Evolutionary conservation across 1,140 invertebrate genomes (phyloP).

Genomic region (Tetraneura akinire): DNA sequence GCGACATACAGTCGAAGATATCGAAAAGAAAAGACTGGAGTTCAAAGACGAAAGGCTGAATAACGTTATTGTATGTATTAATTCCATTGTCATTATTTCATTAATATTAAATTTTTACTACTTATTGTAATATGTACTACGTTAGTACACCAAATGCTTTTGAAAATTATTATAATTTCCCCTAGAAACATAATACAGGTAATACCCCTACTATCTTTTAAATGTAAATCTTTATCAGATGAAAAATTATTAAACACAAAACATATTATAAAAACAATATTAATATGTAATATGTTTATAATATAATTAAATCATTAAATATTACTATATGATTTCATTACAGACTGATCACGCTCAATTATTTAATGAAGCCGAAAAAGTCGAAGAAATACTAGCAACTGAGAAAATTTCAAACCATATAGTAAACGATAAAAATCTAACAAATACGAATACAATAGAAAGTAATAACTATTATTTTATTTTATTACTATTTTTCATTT

Average conservation of each 20-base stretch:
- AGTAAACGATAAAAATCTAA: neutral
- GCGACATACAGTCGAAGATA: slow-evolving; percentile 75
- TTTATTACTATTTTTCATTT: neutral
- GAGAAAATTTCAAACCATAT: neutral
- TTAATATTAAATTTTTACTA: too few species aligned
- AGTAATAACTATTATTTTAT: neutral
- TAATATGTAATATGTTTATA: too few species aligned
- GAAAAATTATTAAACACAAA: too few species aligned
- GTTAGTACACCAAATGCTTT: too few species aligned
- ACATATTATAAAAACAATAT: too few species aligned
- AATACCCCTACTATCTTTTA: too few species aligned
- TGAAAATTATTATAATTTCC: too few species aligned
- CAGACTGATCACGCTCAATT: neutral
- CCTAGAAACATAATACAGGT: too few species aligned
- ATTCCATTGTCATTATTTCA: too few species aligned
- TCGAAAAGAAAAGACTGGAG: slow-evolving; percentile 73
- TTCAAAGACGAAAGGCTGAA: slow-evolving; percentile 70
- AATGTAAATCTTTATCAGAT: too few species aligned
- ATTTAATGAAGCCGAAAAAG: slow-evolving; percentile 4
- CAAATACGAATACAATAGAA: neutral
- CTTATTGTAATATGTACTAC: too few species aligned
- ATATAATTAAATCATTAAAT: too few species aligned
- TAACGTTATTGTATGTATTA: slow-evolving; percentile 56
- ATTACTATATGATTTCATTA: neutral
- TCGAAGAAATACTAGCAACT: neutral